Evolutionary conservation across 2,888 invertebrate species (phyloP).

Genomic region (Theodoxus fluviatilis): DNA sequence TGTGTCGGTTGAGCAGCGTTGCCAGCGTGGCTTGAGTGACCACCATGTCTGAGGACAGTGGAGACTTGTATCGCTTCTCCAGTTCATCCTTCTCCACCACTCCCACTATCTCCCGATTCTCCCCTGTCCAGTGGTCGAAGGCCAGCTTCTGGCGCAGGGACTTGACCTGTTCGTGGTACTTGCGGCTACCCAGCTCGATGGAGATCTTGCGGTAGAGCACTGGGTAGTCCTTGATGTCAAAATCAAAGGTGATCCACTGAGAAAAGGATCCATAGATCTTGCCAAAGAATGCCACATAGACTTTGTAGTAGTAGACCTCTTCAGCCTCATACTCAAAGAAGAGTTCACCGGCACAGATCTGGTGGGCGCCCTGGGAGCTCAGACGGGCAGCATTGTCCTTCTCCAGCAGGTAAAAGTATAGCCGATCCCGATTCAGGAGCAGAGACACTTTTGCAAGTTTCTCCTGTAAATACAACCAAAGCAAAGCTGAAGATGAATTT

Average conservation of each 20-base stretch:
- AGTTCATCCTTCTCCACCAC: slow-evolving; percentile 53
- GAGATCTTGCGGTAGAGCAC: slow-evolving; percentile 53
- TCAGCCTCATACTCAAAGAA: slow-evolving; percentile 41
- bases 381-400: too few relatives aligned
- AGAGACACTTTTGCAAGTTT: slow-evolving; percentile 52
- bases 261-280: slow-evolving; percentile 61
- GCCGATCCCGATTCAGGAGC: slow-evolving; percentile 56
- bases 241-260: slow-evolving; percentile 62
- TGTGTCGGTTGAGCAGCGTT: slow-evolving; percentile 56
- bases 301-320: slow-evolving; percentile 39
- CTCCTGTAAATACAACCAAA: slow-evolving; percentile 37
- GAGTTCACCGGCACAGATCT: slow-evolving; percentile 53
- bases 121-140: slow-evolving; percentile 60
- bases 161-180: slow-evolving; percentile 46
- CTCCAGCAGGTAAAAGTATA: slow-evolving; percentile 51
- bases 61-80: slow-evolving; percentile 53
- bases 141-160: slow-evolving; percentile 49
- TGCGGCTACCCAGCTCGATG: slow-evolving; percentile 54
- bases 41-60: slow-evolving; percentile 46
- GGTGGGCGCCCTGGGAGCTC: too few relatives aligned
- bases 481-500: too few relatives aligned
- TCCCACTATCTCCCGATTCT: slow-evolving; percentile 53
- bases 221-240: slow-evolving; percentile 53
- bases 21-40: slow-evolving; percentile 53
- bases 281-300: slow-evolving; percentile 30